Percentiles rank a stretch among this genome's conserved stretches.
These are phyloP conservation scores for Sminthurides bifidus DNA, from an alignment of 1,140 invertebrate genomes.

Conservation along the genomic window DNA sequence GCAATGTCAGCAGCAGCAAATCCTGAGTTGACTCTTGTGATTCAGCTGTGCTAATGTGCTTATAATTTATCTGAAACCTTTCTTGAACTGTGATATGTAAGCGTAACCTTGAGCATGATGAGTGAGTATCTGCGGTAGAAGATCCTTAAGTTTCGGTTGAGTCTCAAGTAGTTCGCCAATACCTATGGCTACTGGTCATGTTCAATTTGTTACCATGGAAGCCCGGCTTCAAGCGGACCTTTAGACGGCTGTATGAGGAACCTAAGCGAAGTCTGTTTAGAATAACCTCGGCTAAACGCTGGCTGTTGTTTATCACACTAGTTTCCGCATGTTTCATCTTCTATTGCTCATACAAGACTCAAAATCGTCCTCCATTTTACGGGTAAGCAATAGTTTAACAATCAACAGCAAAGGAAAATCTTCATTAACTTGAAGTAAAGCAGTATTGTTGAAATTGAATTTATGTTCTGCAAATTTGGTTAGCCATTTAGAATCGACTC, in stretches of 20 bases:
- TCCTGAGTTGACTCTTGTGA: no score
- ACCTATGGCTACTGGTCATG: not conserved
- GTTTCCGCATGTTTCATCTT: slow-evolving; percentile 18
- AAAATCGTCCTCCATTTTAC: slow-evolving; percentile 21
- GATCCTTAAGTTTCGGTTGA: not conserved
- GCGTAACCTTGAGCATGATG: no score
- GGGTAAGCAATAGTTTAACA: slow-evolving; percentile 19
- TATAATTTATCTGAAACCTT: no score
- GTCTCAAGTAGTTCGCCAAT: not conserved
- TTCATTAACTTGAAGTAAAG: not conserved
- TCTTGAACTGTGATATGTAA: no score
- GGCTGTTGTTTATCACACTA: slow-evolving; percentile 22
- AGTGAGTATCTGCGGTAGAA: no score
- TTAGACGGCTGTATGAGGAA: no score
- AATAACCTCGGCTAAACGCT: slow-evolving; percentile 26
- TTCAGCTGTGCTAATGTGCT: no score
- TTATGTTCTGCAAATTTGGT: no score
- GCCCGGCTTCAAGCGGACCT: slow-evolving; percentile 9
- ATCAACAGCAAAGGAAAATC: not conserved
- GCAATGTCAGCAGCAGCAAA: no score
- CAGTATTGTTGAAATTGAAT: not conserved
- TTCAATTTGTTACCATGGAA: not conserved
- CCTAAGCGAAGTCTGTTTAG: no score
- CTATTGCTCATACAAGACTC: slow-evolving; percentile 24
- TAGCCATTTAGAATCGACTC: no score